Evolutionary conservation across 2,113 vertebrate genomes (phyloP).

Genomic region (Asarcornis scutulata): DNA sequence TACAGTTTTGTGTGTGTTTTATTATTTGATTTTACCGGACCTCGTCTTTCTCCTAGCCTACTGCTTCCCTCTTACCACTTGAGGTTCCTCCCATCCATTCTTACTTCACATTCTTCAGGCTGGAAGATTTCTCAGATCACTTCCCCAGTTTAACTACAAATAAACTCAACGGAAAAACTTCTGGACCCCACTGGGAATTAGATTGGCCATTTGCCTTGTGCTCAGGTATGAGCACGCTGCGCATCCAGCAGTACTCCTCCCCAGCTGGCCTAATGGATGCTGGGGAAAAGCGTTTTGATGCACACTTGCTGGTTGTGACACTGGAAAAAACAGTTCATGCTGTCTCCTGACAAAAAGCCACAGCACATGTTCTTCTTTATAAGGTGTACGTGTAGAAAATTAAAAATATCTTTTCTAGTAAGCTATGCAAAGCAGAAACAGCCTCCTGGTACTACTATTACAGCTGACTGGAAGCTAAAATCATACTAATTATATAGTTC

Average conservation of each 20-base stretch:
- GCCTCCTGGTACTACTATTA: not conserved
- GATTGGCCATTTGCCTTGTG: not conserved
- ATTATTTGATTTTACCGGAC: slow-evolving; percentile 8
- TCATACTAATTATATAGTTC: not conserved
- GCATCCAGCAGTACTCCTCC: not conserved
- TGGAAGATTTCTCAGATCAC: not conserved
- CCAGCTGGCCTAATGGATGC: not conserved
- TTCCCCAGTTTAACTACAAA: not conserved
- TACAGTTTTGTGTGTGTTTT: not conserved
- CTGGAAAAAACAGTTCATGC: not conserved
- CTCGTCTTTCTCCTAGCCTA: not conserved
- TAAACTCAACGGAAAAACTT: not conserved
- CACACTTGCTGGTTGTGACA: not conserved
- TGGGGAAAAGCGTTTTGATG: not conserved
- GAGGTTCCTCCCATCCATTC: not conserved
- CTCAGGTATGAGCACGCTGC: not conserved
- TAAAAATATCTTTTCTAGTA: slow-evolving; percentile 16
- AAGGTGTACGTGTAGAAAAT: not conserved
- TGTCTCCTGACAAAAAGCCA: not conserved
- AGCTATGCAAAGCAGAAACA: not conserved
- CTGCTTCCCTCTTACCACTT: not conserved
- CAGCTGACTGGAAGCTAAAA: not conserved
- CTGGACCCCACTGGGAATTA: not conserved
- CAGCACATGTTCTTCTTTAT: not conserved
- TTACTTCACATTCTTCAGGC: not conserved